Evolutionary conservation across 2,888 invertebrate species (phyloP).

Genomic region (Chrysodeixis includens): DNA sequence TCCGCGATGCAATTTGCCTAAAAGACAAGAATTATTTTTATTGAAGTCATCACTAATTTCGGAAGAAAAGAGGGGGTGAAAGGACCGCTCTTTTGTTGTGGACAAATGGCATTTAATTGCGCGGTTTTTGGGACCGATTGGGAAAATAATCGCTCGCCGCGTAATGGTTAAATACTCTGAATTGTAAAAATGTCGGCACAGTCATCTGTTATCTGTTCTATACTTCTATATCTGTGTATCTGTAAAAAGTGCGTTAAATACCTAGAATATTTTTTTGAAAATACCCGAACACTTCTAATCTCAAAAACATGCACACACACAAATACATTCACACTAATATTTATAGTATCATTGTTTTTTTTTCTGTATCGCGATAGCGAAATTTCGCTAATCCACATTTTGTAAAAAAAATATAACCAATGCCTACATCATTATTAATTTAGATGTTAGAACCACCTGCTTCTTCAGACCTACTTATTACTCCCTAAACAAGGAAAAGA

Average conservation of each 20-base stretch:
- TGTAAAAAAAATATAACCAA: no score
- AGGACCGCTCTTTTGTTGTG: constrained; percentile 81
- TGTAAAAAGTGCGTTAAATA: no score
- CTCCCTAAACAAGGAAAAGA: constrained; percentile 61
- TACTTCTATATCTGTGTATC: no score
- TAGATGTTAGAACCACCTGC: constrained; percentile 17
- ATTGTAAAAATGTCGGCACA: constrained; percentile 14
- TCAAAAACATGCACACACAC: no score
- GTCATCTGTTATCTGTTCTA: no score
- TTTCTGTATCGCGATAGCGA: no score
- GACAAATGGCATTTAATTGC: constrained; percentile 87
- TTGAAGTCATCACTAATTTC: constrained; percentile 90
- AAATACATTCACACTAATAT: no score
- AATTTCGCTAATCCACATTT: no score
- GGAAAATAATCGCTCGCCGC: constrained; percentile 72
- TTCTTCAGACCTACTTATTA: constrained; percentile 35
- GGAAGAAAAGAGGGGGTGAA: constrained; percentile 73
- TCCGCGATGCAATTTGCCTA: constrained; percentile 89
- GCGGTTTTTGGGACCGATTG: constrained; percentile 78
- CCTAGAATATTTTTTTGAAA: no score
- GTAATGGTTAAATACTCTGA: constrained; percentile 60
- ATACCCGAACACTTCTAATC: no score
- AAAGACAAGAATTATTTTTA: constrained; percentile 90
- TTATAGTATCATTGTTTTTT: no score
- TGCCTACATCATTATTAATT: background rate